phyloP scores from a whole-genome alignment of 2,113 vertebrate genomes.

The Helogale parvula region DNA sequence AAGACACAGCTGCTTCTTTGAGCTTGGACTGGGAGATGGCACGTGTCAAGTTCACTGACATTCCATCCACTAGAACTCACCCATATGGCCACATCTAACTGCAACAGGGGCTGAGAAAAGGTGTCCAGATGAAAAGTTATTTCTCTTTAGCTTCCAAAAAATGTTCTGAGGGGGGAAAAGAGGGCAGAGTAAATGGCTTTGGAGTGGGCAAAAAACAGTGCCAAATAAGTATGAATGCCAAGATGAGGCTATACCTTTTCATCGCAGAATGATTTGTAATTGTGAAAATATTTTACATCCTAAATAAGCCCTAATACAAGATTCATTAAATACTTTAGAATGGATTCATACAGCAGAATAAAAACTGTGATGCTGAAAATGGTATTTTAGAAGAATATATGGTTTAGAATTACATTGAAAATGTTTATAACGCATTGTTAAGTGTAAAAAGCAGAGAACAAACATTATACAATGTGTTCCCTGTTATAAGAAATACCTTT shows the following conservation, averaged over 20 bases:
- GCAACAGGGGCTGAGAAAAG: background rate
- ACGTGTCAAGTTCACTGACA: background rate
- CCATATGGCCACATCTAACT: background rate
- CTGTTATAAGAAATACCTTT: too few species aligned
- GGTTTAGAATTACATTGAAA: background rate
- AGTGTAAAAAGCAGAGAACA: background rate
- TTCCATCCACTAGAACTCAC: background rate
- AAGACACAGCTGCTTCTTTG: background rate
- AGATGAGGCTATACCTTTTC: background rate
- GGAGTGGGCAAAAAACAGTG: background rate
- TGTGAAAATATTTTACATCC: background rate
- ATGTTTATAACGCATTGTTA: background rate
- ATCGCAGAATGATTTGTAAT: background rate
- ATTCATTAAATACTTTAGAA: background rate
- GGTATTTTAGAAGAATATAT: background rate
- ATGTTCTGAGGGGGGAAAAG: background rate
- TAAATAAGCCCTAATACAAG: background rate
- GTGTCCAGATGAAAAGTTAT: background rate
- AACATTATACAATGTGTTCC: background rate
- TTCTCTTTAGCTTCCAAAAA: background rate
- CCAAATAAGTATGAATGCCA: background rate
- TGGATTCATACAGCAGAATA: background rate
- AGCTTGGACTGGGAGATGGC: background rate
- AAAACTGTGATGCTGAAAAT: background rate
- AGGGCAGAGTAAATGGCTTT: background rate